Conservation (phyloP, 1,140 invertebrate species). For the Drosophila pallidifrons region DNA sequence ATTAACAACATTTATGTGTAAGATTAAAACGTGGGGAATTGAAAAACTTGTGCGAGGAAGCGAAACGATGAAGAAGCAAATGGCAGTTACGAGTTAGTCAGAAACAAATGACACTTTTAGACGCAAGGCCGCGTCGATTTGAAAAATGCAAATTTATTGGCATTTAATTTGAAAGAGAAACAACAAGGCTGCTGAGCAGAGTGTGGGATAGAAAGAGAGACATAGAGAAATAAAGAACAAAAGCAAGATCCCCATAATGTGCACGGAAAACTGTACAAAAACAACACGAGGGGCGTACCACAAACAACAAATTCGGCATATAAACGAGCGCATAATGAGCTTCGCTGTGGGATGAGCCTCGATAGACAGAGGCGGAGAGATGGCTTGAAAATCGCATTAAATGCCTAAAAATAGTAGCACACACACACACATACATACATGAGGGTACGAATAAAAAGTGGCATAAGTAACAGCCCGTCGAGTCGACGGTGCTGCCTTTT, state of each 20-base stretch:
- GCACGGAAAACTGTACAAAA: constrained; percentile 59
- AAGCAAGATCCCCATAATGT: constrained; percentile 65
- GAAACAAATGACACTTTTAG: constrained; percentile 68
- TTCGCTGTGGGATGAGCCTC: constrained; percentile 11
- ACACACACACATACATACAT: constrained; percentile 43
- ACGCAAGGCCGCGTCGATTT: background rate
- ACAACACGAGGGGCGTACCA: constrained; percentile 41
- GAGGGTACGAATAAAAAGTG: constrained; percentile 50
- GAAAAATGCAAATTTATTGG: constrained; percentile 80
- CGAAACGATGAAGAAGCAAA: constrained; percentile 59
- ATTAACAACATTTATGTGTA: constrained; percentile 80
- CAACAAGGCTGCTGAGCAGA: background rate
- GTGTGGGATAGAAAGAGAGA: constrained; percentile 22
- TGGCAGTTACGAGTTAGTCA: constrained; percentile 64
- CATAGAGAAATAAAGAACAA: constrained; percentile 3
- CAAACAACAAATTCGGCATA: constrained; percentile 81
- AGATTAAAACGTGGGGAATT: constrained; percentile 70
- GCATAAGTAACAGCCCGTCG: constrained; percentile 50
- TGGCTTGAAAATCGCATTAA: constrained; percentile 69
- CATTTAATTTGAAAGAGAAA: constrained; percentile 74
- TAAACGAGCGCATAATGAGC: constrained; percentile 82
- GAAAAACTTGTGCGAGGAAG: constrained; percentile 62
- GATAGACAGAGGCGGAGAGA: constrained; percentile 28
- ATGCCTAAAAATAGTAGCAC: constrained; percentile 67
- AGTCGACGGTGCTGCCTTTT: constrained; percentile 63